These are phyloP conservation scores for Lophius piscatorius DNA, from an alignment of 2,113 vertebrate species.

Conservation along the genomic window DNA sequence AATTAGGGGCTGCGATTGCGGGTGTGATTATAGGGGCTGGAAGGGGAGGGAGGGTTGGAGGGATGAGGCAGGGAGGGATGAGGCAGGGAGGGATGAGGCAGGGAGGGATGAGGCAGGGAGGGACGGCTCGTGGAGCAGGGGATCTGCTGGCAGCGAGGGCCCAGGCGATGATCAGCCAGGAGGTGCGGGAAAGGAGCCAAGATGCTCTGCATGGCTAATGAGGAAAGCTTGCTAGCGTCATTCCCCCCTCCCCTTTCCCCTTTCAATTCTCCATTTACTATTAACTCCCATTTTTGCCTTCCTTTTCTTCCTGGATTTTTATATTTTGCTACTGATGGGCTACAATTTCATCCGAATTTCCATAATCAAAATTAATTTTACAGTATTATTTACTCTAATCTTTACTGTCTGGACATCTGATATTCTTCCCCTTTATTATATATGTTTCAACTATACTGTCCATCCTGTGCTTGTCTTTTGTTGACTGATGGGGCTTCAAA, in stretches of 20 bases:
- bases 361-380: background rate
- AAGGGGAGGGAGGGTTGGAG: slow-evolving; percentile 74
- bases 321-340: slow-evolving; percentile 4
- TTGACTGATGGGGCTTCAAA: background rate
- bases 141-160: slow-evolving; percentile 92
- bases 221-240: slow-evolving; percentile 64
- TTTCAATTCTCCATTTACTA: slow-evolving; percentile 30
- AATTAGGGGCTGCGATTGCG: slow-evolving; percentile 99
- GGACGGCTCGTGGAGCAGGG: slow-evolving; percentile 67
- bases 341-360: background rate
- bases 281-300: slow-evolving; percentile 16
- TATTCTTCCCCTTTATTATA: background rate
- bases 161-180: slow-evolving; percentile 93
- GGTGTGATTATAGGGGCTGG: slow-evolving; percentile 92
- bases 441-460: no score
- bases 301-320: background rate
- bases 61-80: slow-evolving; percentile 76
- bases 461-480: background rate
- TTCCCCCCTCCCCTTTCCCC: slow-evolving; percentile 25
- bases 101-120: slow-evolving; percentile 81
- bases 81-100: slow-evolving; percentile 83
- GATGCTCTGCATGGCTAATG: slow-evolving; percentile 93
- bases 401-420: no score
- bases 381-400: no score
- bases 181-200: slow-evolving; percentile 96